phyloP scores from a whole-genome alignment of 2,797 vertebrate species.

The Peromyscus aztecus region DNA sequence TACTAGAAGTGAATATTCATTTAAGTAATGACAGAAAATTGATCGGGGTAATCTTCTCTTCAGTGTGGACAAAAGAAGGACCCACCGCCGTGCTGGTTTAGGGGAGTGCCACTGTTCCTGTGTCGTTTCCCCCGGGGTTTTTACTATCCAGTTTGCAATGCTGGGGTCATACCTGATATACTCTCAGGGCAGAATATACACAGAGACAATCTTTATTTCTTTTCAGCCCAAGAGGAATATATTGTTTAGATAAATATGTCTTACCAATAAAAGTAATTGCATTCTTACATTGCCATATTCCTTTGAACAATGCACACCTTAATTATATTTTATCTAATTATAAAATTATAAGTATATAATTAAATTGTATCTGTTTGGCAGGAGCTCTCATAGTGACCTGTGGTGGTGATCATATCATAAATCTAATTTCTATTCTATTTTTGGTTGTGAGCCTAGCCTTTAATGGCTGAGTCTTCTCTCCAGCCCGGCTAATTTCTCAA shows the following conservation, averaged over 20 bases:
- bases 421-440: too few species aligned
- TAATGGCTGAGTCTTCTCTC: too few species aligned
- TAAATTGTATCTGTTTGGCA: not conserved
- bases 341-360: not conserved
- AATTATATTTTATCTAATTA: not conserved
- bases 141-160: not conserved
- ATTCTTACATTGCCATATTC: not conserved
- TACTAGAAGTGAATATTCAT: slow-evolving; percentile 80
- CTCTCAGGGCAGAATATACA: not conserved
- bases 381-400: not conserved
- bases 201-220: not conserved
- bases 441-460: too few species aligned
- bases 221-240: not conserved
- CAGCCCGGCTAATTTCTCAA: not conserved
- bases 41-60: slow-evolving; percentile 56
- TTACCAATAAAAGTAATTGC: not conserved
- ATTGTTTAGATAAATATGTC: not conserved
- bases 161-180: not conserved
- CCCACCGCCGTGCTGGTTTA: not conserved
- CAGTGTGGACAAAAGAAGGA: slow-evolving; percentile 34
- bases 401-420: not conserved
- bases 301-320: not conserved
- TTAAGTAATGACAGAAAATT: slow-evolving; percentile 75
- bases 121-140: not conserved
- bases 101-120: not conserved